Base-by-base conservation (phyloP, 2,888 invertebrate species). In the Brachyptera putata region DNA sequence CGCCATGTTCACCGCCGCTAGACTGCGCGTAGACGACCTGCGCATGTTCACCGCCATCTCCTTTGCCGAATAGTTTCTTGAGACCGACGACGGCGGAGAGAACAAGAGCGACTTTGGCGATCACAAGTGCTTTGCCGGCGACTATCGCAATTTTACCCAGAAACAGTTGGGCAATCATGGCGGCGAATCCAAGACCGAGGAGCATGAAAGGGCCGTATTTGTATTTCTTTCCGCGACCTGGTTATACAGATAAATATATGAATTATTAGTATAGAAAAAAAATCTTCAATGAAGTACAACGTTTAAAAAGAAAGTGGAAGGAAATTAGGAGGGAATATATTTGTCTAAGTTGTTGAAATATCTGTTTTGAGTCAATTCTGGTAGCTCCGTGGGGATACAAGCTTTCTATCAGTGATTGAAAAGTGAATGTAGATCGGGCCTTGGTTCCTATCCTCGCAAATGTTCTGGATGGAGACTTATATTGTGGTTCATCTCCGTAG, bases 81-180 rank as follows among this genome's bases (percentile, higher is more conserved):
- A 65, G 62, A 1, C 62, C 61, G 48, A 63, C 60, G 66, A 85
- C 76, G 39, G 82, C 74, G 3, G 84, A 82, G 26, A 85, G 69
- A 56, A 84, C 72, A 21, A 86, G 70, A 0, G 85, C 84, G 53
- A 85, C 78, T 71, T 86, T 86, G 5, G 85, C 83, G 62, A 86
- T 78, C 57, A 86, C 74, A 61, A 86, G 74, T 2, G 86, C 86
- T 7, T 84, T 81, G 43, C 84, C 85, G 1, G 86, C 84, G 66
- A 86, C 76, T 62, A 86, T 76, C 4, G 85, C 83, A 61, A 86
- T 80, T 74, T 86, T 85, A 24, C 84, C 84, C 70, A 85, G 80
- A 62, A 84, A 81, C 74, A 86, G 73, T 73, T 85, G 84, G 1
- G 81, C 80, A 73, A 85, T 48, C 75, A 85, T 81, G 41, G 82